Evolutionary conservation across 2,888 invertebrate species (phyloP), one percentile per base, ranked within the genome.

Genomic region (Sminthurides aquaticus): DNA sequence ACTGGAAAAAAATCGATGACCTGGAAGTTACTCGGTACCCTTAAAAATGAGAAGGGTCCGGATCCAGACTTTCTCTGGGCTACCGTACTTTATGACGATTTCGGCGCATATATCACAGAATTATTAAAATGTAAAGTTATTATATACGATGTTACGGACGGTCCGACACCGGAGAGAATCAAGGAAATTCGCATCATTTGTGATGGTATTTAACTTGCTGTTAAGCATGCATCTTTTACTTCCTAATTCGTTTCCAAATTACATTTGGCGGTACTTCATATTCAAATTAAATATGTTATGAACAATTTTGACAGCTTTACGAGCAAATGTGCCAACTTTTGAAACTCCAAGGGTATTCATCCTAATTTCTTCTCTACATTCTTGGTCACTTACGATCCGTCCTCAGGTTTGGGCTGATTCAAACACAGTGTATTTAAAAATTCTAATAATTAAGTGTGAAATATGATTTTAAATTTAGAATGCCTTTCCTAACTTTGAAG

Each of bases 51-150:
- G 1, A 60, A 49, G 25, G 34, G 29, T 20, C 43, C 29, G 2
- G 60, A 58, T 58, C 70, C 67, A n/a, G 65, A 66, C n/a, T 73
- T 65, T 57, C 61, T 73, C 0, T 73, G 73, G 73, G 73, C 71
- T 0, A 65, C 70, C 2, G 61, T 73, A 61, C 58, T 66, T 48
- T 62, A 64, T 26, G 73, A 73, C 20, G 70, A 71, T 58, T 69
- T 61, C 3, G 71, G 69, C 29, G 67, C 71, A 0, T 73, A 71
- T 58, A 27, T 71, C 2, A 67, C 58, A 43, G 73, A 73, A 64
- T 52, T 68, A 0, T 27, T 71, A 24, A 73, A 73, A 58, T 73
- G 71, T 43, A 66, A 67, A 18, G 68, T 69, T 15, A 64, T 73
- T 20, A 73, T 73, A 64, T 73, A 73, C 57, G 73, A 73, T 59